phyloP scores from a whole-genome alignment of 2,113 vertebrate genomes.

The Plectropomus leopardus region DNA sequence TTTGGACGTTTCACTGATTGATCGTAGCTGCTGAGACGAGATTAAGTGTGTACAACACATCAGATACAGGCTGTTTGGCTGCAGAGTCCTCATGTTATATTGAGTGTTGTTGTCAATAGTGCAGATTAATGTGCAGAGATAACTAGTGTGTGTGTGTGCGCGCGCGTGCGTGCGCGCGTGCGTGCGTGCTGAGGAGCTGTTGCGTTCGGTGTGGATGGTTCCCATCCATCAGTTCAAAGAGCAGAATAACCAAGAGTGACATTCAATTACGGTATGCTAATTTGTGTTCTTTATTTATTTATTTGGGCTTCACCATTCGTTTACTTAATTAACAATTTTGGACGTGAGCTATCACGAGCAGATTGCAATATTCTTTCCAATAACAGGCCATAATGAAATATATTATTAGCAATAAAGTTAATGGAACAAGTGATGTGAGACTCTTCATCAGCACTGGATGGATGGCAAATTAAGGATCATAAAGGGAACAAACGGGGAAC shows the following conservation, averaged over 20 bases:
- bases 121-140: constrained; percentile 57
- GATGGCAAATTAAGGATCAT: constrained; percentile 71
- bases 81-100: constrained; percentile 21
- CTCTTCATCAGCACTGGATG: constrained; percentile 68
- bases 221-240: constrained; percentile 78
- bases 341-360: constrained; percentile 77
- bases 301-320: constrained; percentile 76
- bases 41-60: constrained; percentile 33
- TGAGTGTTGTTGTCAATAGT: constrained; percentile 48
- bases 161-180: too few species aligned
- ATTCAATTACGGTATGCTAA: constrained; percentile 85
- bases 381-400: constrained; percentile 79
- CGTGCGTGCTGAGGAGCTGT: constrained; percentile 2
- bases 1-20: constrained; percentile 21
- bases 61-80: constrained; percentile 20
- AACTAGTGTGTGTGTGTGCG: constrained; percentile 26
- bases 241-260: constrained; percentile 81
- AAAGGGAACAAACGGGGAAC: constrained; percentile 50
- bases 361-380: constrained; percentile 77
- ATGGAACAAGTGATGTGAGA: constrained; percentile 79
- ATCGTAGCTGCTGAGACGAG: constrained; percentile 14
- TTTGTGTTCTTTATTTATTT: constrained; percentile 77
- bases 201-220: constrained; percentile 40
- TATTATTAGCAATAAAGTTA: constrained; percentile 81
- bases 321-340: constrained; percentile 83